Evolutionary conservation across 2,113 vertebrate genomes (phyloP), one percentile per base, ranked within the genome.

Genomic region (Esox niger): DNA sequence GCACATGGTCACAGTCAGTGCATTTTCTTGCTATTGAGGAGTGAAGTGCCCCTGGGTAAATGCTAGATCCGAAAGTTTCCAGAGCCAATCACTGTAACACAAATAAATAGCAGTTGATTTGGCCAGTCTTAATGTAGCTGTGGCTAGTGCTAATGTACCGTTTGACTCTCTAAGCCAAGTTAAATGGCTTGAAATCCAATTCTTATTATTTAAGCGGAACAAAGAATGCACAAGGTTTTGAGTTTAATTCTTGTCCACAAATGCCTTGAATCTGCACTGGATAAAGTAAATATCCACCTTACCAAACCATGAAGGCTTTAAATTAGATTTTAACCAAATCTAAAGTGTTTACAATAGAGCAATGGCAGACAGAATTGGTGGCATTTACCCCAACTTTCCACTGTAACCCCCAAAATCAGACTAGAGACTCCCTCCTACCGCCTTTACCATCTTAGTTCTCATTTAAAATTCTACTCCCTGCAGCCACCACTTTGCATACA

Each of bases 121-220:
- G 56, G 66, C 68, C 52, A 76, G 58, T 66, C 63, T 49, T 38
- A 81, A 82, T 69, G 69, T 66, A 61, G 64, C 69, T n/a, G 46
- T 46, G 56, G 66, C 68, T 46, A 76, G 58, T 66, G 61, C 43
- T 38, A 81, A 82, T 69, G 69, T 66, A 61, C 62, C 69, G 68
- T 76, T 76, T 80, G 68, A 78, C 66, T 76, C 69, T 47, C 31
- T 66, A 57, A 79, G 66, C 62, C 52, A 43, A 10, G 15, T 4
- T 43, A 43, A 43, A 43, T 43, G 57, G 54, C 69, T 71, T 49
- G 49, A 75, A 82, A 79, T 68, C 80, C 64, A 69, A 74, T 68
- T 77, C n/a, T 20, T 70, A 74, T 70, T 57, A 66, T 56, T 57
- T n/a, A 20, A 56, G 66, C 43, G 55, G 58, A 65, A 65, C 54